Evolutionary conservation across 1,140 invertebrate species (phyloP), one percentile per base, ranked within the genome.

Genomic region (Solenopsis invicta): DNA sequence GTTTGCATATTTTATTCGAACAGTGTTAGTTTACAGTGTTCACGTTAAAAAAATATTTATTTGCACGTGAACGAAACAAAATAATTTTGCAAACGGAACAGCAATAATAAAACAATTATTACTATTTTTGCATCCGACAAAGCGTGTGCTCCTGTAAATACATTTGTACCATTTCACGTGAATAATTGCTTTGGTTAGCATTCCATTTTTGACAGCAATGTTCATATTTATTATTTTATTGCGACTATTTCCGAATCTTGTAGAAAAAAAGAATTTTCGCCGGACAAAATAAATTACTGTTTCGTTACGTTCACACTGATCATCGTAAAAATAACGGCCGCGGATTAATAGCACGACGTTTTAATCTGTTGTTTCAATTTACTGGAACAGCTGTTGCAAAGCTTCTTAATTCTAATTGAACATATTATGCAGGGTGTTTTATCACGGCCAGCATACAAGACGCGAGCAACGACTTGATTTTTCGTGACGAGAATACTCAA

Each of bases 341-440:
- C 13, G 41, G 13, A 74, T 61, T 75, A 62, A 84, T 45, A 18
- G n/a, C 41, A 24, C 13, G 8, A 74, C 34, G 29, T 84, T 54
- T 84, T 61, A 75, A 84, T 75, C 69, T 29, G 66, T 41, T 54
- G 78, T 37, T 81, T 72, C 37, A 81, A 81, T 81, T 81, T 81
- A 21, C 21, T 8, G 50, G 12, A 74, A 24, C 67, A 82, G 67
- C 69, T 74, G 54, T 82, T 48, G n/a, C 45, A 61, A 72, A 82
- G 54, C 80, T 84, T 8, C 54, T 84, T 75, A 74, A 75, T 75
- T 61, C 69, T 84, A 74, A 84, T 84, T 59, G 69, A 84, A 84
- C 29, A 29, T 61, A 48, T 64, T 74, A 81, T 41, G 67, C 41
- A 75, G 54, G 13, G 12, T 61, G 41, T 82, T 54, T 61, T 54